phyloP scores from a whole-genome alignment of 1,140 invertebrate species.

The Anastatus disparis region DNA sequence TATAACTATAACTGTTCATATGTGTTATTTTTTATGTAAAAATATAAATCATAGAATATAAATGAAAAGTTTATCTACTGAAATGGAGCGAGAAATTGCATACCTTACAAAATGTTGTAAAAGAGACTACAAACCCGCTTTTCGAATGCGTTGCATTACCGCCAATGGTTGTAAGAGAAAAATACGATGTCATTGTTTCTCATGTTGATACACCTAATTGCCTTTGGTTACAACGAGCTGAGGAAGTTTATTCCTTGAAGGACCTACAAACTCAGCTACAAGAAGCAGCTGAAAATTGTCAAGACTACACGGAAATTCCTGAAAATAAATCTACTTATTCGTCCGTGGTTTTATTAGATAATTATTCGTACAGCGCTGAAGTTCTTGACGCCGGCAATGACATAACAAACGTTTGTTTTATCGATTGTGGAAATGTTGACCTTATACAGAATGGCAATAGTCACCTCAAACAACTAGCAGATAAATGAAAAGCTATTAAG shows the following conservation, averaged over 20 bases:
- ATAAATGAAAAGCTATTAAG: constrained; percentile 65
- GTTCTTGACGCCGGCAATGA: constrained; percentile 78
- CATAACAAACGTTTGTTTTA: constrained; percentile 79
- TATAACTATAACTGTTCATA: too few relatives aligned
- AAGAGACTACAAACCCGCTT: background rate
- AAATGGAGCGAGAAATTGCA: constrained; percentile 55
- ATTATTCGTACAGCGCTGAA: constrained; percentile 82
- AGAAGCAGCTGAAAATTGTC: constrained; percentile 58
- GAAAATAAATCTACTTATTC: constrained; percentile 76
- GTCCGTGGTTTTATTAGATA: constrained; percentile 78
- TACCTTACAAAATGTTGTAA: constrained; percentile 29
- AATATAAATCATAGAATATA: too few relatives aligned
- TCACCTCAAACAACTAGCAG: constrained; percentile 71
- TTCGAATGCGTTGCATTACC: too few relatives aligned
- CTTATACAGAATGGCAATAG: constrained; percentile 71
- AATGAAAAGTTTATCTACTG: too few relatives aligned
- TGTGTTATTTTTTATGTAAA: too few relatives aligned
- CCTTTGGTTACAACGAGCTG: constrained; percentile 55
- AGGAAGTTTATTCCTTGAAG: constrained; percentile 43
- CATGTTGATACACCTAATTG: constrained; percentile 56
- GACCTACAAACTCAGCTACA: constrained; percentile 70
- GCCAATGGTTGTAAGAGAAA: constrained; percentile 45
- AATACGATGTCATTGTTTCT: constrained; percentile 49
- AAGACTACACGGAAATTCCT: constrained; percentile 54
- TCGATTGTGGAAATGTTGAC: constrained; percentile 86